phyloP scores from a whole-genome alignment of 92 coral and sea anemone species.

The Epizoanthus stellaris region DNA sequence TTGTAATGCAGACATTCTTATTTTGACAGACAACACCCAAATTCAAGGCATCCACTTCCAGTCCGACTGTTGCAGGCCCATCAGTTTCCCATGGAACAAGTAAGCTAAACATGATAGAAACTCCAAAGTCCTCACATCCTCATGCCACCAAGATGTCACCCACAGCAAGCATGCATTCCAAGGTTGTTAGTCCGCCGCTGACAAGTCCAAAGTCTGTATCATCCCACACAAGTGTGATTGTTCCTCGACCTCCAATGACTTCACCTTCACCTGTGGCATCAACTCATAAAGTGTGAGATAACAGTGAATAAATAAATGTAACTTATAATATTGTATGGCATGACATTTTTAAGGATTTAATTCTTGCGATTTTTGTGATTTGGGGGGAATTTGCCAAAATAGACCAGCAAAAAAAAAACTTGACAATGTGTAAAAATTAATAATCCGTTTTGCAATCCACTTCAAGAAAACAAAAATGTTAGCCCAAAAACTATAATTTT shows the following conservation, averaged over 20 bases:
- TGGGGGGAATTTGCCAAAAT: too few relatives aligned
- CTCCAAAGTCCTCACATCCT: not conserved
- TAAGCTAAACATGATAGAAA: conserved; percentile 22
- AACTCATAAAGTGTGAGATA: conserved; percentile 28
- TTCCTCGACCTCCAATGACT: conserved; percentile 8
- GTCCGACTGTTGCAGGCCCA: not conserved
- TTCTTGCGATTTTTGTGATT: too few relatives aligned
- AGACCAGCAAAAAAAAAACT: too few relatives aligned
- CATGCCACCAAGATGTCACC: conserved; percentile 7
- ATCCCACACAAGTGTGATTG: conserved; percentile 37
- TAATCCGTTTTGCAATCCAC: too few relatives aligned
- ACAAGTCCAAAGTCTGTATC: conserved; percentile 25
- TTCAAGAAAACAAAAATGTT: too few relatives aligned
- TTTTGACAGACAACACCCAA: not conserved
- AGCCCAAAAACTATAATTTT: too few relatives aligned
- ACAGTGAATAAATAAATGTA: not conserved
- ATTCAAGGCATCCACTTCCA: conserved; percentile 2
- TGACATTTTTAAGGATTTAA: too few relatives aligned
- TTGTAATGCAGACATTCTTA: not conserved
- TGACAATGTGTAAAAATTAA: too few relatives aligned
- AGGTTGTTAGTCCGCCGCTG: conserved; percentile 3
- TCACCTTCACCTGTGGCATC: conserved; percentile 6
- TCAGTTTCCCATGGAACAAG: conserved; percentile 21
- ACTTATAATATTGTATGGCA: not conserved
- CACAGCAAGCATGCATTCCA: conserved; percentile 1